Conservation (phyloP, 2,113 vertebrate genomes). For the Coregonus clupeaformis region DNA sequence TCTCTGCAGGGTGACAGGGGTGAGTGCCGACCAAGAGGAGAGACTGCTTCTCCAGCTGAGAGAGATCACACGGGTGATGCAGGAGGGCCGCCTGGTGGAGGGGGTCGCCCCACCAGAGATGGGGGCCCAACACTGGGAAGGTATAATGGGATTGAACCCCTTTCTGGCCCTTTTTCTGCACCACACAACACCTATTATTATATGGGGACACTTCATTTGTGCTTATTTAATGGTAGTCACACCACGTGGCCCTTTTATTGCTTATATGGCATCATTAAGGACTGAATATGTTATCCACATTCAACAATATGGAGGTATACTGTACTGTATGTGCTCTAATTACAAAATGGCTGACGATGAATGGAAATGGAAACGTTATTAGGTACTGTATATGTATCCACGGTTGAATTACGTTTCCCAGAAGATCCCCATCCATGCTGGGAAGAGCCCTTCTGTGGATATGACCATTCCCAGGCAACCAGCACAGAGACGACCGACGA, state of each 20-base stretch:
- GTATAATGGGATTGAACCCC: constrained; percentile 55
- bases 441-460: constrained; percentile 65
- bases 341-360: too few species aligned
- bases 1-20: constrained; percentile 70
- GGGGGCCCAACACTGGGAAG: constrained; percentile 82
- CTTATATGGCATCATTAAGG: too few species aligned
- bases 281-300: too few species aligned
- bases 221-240: too few species aligned
- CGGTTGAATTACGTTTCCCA: constrained; percentile 75
- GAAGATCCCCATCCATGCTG: constrained; percentile 80
- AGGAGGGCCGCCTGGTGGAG: constrained; percentile 86
- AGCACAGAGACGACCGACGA: constrained; percentile 17
- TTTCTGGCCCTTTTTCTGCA: neutral
- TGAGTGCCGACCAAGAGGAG: constrained; percentile 87
- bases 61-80: constrained; percentile 95
- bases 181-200: neutral
- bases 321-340: too few species aligned
- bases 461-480: constrained; percentile 23
- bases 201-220: neutral
- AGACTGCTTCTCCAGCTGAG: constrained; percentile 86
- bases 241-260: too few species aligned
- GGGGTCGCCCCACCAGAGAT: constrained; percentile 76
- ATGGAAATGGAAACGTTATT: too few species aligned
- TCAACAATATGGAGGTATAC: too few species aligned
- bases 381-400: neutral